Conservation (phyloP, 2,888 invertebrate genomes). For the Lasioglossum zephyrum region DNA sequence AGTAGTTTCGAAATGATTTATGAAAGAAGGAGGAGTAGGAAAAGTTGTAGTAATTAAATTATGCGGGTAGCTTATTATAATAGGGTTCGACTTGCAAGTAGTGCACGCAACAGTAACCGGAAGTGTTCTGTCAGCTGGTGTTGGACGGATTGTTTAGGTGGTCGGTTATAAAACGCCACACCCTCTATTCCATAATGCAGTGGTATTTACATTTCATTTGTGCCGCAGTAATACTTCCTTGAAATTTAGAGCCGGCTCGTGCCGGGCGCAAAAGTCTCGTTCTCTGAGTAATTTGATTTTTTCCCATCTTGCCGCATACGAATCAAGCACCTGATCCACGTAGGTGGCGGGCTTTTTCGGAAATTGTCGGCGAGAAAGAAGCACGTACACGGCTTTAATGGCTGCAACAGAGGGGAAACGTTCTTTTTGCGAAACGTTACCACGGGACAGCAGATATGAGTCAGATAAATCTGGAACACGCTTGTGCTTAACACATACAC, state of each 20-base stretch:
- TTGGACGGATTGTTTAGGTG: conserved; percentile 8
- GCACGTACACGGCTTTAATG: conserved; percentile 71
- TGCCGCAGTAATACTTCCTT: conserved; percentile 30
- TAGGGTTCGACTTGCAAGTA: neutral
- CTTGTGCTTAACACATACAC: conserved; percentile 74
- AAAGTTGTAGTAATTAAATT: neutral
- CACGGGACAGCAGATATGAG: conserved; percentile 78
- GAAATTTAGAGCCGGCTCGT: conserved; percentile 49
- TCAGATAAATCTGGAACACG: conserved; percentile 81
- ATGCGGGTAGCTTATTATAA: neutral
- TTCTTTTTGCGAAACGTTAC: conserved; percentile 75
- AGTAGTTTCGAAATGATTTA: neutral
- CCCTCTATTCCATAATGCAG: neutral
- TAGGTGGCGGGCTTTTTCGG: conserved; percentile 70
- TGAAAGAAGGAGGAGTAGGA: neutral
- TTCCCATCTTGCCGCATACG: conserved; percentile 42
- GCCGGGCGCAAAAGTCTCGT: conserved; percentile 25
- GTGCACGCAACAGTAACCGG: neutral
- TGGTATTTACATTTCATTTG: conserved; percentile 30
- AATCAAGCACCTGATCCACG: conserved; percentile 57
- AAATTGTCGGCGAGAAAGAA: conserved; percentile 71
- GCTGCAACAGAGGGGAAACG: conserved; percentile 60
- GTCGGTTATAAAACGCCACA: neutral
- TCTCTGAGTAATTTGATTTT: conserved; percentile 51
- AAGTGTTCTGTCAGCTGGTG: neutral